These are phyloP conservation scores for Sandelia bainsii DNA, from an alignment of 2,797 vertebrate species.

Conservation along the genomic window DNA sequence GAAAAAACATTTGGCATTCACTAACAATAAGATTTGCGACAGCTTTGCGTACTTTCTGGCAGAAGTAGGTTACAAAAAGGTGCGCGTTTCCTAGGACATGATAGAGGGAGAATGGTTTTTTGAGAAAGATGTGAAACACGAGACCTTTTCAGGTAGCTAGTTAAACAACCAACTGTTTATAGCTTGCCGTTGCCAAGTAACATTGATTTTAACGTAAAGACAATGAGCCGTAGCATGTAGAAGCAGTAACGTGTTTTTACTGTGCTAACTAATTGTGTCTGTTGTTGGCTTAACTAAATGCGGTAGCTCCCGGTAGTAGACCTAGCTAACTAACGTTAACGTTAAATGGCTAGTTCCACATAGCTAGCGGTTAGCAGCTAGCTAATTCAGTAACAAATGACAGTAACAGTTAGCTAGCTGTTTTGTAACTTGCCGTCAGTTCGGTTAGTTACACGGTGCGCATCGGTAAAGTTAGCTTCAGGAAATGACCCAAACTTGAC, in stretches of 20 bases:
- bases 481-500: background rate
- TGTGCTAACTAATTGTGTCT: background rate
- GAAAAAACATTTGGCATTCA: background rate
- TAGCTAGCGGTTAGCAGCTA: background rate
- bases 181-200: fast-evolving
- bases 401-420: slow-evolving; percentile 13
- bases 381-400: background rate
- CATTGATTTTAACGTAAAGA: background rate
- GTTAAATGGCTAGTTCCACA: background rate
- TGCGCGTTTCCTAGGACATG: slow-evolving; percentile 55
- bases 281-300: slow-evolving; percentile 42
- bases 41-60: slow-evolving; percentile 65
- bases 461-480: slow-evolving; percentile 5
- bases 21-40: slow-evolving; percentile 74
- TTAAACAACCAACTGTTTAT: background rate
- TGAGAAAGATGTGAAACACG: slow-evolving; percentile 71
- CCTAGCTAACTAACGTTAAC: background rate
- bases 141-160: slow-evolving; percentile 61
- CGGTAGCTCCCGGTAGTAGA: slow-evolving; percentile 7
- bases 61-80: slow-evolving; percentile 79
- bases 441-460: background rate
- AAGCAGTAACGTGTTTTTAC: background rate
- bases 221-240: background rate
- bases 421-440: background rate
- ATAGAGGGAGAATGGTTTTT: slow-evolving; percentile 33